Evolutionary conservation across 2,888 invertebrate species (phyloP), one percentile per base, ranked within the genome.

Genomic region (Eupithecia subumbrata): DNA sequence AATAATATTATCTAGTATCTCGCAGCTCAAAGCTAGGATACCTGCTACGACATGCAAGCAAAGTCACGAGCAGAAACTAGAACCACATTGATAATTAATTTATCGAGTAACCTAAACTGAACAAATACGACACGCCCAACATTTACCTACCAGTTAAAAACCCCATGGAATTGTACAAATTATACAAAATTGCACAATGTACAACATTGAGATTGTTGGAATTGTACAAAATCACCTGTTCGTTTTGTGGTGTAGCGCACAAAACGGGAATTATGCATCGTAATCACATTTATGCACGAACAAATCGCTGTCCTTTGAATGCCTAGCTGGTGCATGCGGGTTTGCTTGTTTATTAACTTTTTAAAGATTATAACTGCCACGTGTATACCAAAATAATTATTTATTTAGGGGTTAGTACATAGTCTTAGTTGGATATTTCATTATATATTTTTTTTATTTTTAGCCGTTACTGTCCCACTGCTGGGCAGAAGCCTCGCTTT

Each of bases 221-320:
- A 78, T 82, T 80, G 81, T 82, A 80, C 77, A 76, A 79, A 82
- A 80, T 73, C 67, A 79, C 79, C 81, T 81, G 82, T 83, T 84
- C 83, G 83, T 85, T 84, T 81, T 76, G 77, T 75, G 77, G 79
- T 74, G 70, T 77, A 75, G 75, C 56, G 67, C 76, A 81, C 78
- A 82, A 81, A 85, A 82, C 82, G 79, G 74, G 78, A 82, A 84
- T 85, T 84, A 82, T 84, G 79, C 77, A 79, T 75, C 73, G 76
- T 79, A 83, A 85, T 83, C 82, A 78, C 79, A 78, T 82, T 83
- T 79, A 83, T 86, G 83, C 84, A 85, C 81, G 84, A 84, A 81
- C 80, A 84, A 87, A 86, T 85, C 81, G 80, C 80, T 76, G 79
- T 78, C 76, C 74, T 80, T 80, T 64, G 64, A 64, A 60, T 25